Base-by-base conservation (phyloP, 2,113 vertebrate genomes). In the Ascaphus truei region DNA sequence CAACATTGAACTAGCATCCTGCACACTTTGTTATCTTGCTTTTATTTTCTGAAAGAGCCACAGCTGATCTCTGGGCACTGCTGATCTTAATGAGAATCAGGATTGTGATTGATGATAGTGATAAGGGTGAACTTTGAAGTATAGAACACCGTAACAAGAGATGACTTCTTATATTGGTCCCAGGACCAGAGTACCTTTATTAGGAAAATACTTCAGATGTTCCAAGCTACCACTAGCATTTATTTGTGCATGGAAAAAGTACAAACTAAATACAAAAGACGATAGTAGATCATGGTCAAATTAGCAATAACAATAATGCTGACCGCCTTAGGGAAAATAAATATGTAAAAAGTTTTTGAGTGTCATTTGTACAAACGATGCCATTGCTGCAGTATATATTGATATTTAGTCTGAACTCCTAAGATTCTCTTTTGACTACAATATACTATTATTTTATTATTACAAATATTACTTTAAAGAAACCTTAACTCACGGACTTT, bases 41-140 rank as follows among this genome's bases (percentile, higher is more conserved):
- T 71, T 37, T 51, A 52, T 58, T 68, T 68, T 68, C 26, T 34
- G 34, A 71, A 61, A 31, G 56, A 71, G 67, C 23, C 67, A 39
- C 33, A 37, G 67, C 33, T 51, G 67, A 71, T 61, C 43, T 71
- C 56, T 71, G 45, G 47, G 57, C 47, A 29, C 43, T n/a, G 45
- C 45, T 52, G 57, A 61, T 71, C 57, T 71, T 71, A 71, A 71
- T 69, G 47, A 71, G 67, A 71, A 71, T 69, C 56, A 71, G 57
- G 56, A 61, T 61, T 36, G 57, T 69, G 67, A 71, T 71, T 59
- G 45, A 61, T 71, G 57, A 41, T 16, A 43, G 33, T 30, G 67
- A 31, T 31, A 33, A 29, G 57, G 47, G 43, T 41, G 57, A 61
- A 71, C 67, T 71, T 71, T 71, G 56, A 71, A 71, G 67, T 71